These are phyloP conservation scores for Avahi laniger DNA, from an alignment of 2,797 vertebrate genomes.

Conservation along the genomic window DNA sequence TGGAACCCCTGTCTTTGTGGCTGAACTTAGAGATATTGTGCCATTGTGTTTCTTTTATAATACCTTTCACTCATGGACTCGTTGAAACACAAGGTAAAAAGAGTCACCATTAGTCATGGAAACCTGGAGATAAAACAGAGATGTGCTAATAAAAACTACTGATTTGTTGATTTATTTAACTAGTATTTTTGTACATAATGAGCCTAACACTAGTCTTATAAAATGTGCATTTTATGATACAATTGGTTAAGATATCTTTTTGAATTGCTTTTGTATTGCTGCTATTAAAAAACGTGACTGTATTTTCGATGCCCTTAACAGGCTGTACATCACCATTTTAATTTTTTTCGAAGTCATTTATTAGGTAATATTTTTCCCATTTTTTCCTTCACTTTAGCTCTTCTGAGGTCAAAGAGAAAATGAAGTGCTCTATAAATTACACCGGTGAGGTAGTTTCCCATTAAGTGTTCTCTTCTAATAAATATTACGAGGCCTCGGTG, in stretches of 20 bases:
- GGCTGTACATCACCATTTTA: background rate
- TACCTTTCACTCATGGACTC: background rate
- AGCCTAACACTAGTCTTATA: background rate
- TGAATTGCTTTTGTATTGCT: background rate
- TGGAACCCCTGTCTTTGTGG: background rate
- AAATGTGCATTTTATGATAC: background rate
- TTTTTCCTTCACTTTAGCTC: background rate
- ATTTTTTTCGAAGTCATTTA: background rate
- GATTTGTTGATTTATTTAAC: background rate
- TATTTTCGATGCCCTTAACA: background rate
- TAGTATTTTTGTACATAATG: background rate
- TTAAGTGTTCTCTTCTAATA: background rate
- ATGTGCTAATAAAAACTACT: background rate
- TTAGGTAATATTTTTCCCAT: background rate
- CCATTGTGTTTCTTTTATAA: background rate
- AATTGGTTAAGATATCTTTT: background rate
- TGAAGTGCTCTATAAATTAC: background rate
- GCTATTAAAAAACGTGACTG: background rate
- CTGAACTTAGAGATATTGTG: background rate
- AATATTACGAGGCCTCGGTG: background rate
- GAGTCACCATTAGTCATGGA: background rate
- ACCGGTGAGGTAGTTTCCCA: background rate
- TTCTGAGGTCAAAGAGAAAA: background rate
- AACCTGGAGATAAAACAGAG: background rate
- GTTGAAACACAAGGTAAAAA: background rate